Conservation (phyloP, 2,113 vertebrate species). For the Festucalex cinctus region DNA sequence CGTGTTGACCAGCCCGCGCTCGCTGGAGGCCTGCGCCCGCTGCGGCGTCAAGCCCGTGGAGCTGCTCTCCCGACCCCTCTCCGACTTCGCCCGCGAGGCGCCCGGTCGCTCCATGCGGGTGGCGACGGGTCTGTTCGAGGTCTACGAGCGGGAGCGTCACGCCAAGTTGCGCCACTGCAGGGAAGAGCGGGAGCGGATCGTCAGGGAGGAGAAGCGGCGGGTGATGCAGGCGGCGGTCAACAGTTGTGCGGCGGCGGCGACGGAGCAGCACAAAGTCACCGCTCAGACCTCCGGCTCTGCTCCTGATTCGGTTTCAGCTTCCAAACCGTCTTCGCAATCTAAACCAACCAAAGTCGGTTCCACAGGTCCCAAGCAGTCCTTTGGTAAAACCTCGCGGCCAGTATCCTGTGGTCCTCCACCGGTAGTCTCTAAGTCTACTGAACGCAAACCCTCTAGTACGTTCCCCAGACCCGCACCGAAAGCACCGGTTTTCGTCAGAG, state of each 20-base stretch:
- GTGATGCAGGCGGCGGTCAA: slow-evolving; percentile 75
- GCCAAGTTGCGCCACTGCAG: slow-evolving; percentile 88
- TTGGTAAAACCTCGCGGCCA: slow-evolving; percentile 16
- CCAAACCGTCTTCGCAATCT: slow-evolving; percentile 43
- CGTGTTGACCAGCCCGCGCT: slow-evolving; percentile 93
- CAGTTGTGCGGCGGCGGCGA: slow-evolving; percentile 63
- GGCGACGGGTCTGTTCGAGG: slow-evolving; percentile 87
- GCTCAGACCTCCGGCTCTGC: slow-evolving; percentile 47
- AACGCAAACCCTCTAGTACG: slow-evolving; percentile 64
- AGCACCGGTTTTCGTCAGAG: slow-evolving; percentile 63
- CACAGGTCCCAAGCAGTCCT: slow-evolving; percentile 18
- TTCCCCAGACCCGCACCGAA: slow-evolving; percentile 68
- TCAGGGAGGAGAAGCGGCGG: slow-evolving; percentile 88
- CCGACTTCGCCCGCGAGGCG: slow-evolving; percentile 87
- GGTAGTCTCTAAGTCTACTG: slow-evolving; percentile 34
- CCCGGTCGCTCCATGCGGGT: slow-evolving; percentile 90
- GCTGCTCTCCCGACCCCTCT: slow-evolving; percentile 81
- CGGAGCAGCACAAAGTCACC: slow-evolving; percentile 41
- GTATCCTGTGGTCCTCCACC: slow-evolving; percentile 58
- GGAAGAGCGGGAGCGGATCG: slow-evolving; percentile 87
- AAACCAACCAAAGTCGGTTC: slow-evolving; percentile 50
- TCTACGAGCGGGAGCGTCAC: slow-evolving; percentile 85
- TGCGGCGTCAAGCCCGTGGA: slow-evolving; percentile 93
- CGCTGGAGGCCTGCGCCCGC: slow-evolving; percentile 93
- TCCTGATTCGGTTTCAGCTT: slow-evolving; percentile 27